Evolutionary conservation across 1,140 invertebrate species (phyloP).

Genomic region (Rhopalosiphum padi): DNA sequence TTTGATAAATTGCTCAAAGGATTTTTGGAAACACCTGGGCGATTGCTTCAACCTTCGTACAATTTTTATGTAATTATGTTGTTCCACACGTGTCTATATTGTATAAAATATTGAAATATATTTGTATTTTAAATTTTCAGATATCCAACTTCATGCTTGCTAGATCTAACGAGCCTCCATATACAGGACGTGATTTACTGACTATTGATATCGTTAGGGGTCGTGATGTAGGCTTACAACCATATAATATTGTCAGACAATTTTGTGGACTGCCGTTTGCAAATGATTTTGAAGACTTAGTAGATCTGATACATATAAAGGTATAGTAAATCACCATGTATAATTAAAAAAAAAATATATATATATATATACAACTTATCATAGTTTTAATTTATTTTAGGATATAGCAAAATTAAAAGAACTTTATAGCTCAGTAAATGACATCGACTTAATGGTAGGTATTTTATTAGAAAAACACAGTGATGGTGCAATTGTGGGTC

Average conservation of each 20-base stretch:
- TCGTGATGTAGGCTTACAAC: conserved; percentile 86
- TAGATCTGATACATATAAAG: conserved; percentile 59
- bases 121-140: neutral
- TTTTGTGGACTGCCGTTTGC: conserved; percentile 79
- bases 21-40: conserved; percentile 42
- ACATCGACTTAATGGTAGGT: conserved; percentile 87
- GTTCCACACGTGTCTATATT: neutral
- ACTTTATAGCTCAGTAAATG: conserved; percentile 72
- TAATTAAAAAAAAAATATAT: neutral
- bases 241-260: conserved; percentile 79
- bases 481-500: conserved; percentile 76
- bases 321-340: conserved; percentile 54
- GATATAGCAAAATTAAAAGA: conserved; percentile 64
- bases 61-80: conserved; percentile 31
- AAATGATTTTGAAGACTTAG: conserved; percentile 64
- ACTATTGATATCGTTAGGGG: conserved; percentile 87
- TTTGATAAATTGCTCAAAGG: conserved; percentile 41
- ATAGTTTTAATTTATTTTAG: conserved; percentile 61
- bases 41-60: neutral
- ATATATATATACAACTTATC: neutral
- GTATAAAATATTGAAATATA: neutral
- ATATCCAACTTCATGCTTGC: conserved; percentile 64
- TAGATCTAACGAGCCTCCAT: conserved; percentile 65
- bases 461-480: conserved; percentile 76
- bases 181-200: conserved; percentile 83